Evolutionary conservation across 2,888 invertebrate genomes (phyloP), one percentile per base, ranked within the genome.

Genomic region (Drosophila diplacantha): DNA sequence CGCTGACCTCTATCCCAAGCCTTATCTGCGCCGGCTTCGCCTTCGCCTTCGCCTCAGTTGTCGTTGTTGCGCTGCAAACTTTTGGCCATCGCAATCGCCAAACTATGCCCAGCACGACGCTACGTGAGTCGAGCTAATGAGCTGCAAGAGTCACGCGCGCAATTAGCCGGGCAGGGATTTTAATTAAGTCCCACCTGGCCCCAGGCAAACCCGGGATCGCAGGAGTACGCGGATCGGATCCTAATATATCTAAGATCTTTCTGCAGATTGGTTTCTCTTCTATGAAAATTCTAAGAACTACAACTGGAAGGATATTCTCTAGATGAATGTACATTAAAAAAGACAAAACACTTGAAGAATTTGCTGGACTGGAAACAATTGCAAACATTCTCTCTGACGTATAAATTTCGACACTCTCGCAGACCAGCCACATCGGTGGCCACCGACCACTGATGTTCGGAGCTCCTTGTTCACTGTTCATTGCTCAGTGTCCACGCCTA

Each of bases 371-470:
- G 7, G 0, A 6, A 26, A 16, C 26, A 2, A 11, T 41, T n/a
- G 7, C 16, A 29, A 29, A 29, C 31, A 31, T 14, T 4, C 11
- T 8, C 5, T 11, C 31, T 9, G 20, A 14, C 9, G 14, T 31
- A 43, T 16, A 24, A 16, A 52, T 24, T 29, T 24, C 11, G 8
- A 47, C 46, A 47, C 47, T 46, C 11, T 16, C 34, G 24, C 24
- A 32, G 24, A 3, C 32, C 7, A 54, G 92, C 93, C 80, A 94
- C 98, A 65, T 91, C 12, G 96, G 97, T 84, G 94, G 97, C 0
- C 90, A 92, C 72, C 91, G 96, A 81, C 97, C 97, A 90, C 97
- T 98, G 76, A 90, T 97, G 67, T 96, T 95, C 85, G 39, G 41
- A 20, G 39, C 37, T 47, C 59, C 62, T 26, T 47, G 24, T 39